Percentiles rank a stretch among this genome's conserved stretches.
Conservation (phyloP, 2,113 vertebrate species). For the Dipodomys merriami region DNA sequence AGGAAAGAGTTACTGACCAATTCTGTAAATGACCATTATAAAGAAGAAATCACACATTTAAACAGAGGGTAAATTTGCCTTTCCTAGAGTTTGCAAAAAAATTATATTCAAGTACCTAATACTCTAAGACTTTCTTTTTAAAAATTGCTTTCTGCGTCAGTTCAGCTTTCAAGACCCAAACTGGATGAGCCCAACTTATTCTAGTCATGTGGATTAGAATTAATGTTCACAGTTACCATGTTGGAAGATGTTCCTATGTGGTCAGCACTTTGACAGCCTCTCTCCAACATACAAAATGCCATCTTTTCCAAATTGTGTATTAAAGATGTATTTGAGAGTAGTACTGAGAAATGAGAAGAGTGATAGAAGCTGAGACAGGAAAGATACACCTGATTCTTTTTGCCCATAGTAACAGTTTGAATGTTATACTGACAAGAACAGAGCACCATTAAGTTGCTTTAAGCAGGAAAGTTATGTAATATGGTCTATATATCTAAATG, state of each 20-base stretch:
- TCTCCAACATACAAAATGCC: neutral
- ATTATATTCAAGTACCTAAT: constrained; percentile 27
- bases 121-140: neutral
- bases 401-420: no score
- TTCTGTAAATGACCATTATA: neutral
- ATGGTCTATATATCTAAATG: neutral
- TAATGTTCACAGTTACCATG: neutral
- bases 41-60: neutral
- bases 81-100: neutral
- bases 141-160: neutral
- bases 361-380: neutral
- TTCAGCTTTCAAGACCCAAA: neutral
- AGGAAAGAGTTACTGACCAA: neutral
- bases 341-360: neutral
- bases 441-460: neutral
- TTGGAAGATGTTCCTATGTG: neutral
- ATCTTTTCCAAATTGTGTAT: neutral
- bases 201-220: neutral
- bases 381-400: neutral
- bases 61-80: neutral
- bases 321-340: neutral
- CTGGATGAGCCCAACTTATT: neutral
- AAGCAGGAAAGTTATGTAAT: neutral
- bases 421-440: neutral
- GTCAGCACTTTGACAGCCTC: neutral